These are phyloP conservation scores for Drosophila malerkotliana DNA, from an alignment of 1,140 invertebrate genomes.

Conservation along the genomic window DNA sequence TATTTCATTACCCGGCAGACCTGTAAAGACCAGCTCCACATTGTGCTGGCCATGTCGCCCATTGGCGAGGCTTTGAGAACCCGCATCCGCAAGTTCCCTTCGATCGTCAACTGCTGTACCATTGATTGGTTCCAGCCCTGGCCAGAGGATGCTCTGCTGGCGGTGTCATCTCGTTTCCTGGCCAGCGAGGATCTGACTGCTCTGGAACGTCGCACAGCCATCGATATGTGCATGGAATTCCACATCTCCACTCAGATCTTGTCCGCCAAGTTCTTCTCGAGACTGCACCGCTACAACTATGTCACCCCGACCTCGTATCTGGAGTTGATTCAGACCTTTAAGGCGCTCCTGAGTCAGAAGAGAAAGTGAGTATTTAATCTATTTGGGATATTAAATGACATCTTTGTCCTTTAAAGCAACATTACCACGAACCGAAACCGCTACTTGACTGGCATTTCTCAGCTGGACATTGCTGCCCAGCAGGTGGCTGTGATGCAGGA, in stretches of 20 bases:
- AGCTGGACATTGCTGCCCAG: conserved; percentile 92
- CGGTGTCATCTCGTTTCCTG: conserved; percentile 95
- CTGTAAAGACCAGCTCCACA: conserved; percentile 95
- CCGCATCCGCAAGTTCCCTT: conserved; percentile 95
- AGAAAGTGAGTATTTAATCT: conserved; percentile 85
- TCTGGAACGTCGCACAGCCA: conserved; percentile 88
- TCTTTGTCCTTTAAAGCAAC: conserved; percentile 72
- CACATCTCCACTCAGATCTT: conserved; percentile 93
- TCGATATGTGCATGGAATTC: conserved; percentile 95
- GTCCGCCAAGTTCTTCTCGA: conserved; percentile 89
- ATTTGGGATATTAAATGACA: neutral
- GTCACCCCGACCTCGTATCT: conserved; percentile 97
- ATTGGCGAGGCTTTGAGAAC: conserved; percentile 94
- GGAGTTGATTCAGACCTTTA: conserved; percentile 96
- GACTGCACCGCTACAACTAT: conserved; percentile 92
- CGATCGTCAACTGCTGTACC: conserved; percentile 97
- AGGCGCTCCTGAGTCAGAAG: conserved; percentile 91
- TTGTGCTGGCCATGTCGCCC: conserved; percentile 96
- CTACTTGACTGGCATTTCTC: conserved; percentile 94
- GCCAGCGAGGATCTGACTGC: conserved; percentile 93
- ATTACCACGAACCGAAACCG: conserved; percentile 87
- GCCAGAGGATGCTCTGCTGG: conserved; percentile 96
- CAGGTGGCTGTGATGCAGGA: conserved; percentile 94
- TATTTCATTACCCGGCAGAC: conserved; percentile 85
- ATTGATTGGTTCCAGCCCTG: conserved; percentile 99